These are phyloP conservation scores for Siniperca chuatsi DNA, from an alignment of 2,113 vertebrate species.

Conservation along the genomic window DNA sequence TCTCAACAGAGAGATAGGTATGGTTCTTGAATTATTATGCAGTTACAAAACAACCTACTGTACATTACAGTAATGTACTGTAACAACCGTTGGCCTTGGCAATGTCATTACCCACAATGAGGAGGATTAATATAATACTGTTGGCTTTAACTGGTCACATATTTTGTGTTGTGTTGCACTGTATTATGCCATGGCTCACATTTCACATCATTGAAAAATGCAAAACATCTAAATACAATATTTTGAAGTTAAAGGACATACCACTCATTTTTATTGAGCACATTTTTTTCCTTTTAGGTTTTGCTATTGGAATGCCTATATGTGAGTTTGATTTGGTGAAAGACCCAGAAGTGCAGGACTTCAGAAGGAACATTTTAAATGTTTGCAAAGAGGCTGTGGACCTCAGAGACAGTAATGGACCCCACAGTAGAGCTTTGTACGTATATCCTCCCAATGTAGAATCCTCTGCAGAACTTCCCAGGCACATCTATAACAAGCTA, in stretches of 20 bases:
- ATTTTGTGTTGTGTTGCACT: background rate
- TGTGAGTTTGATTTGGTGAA: constrained; percentile 99
- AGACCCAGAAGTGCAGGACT: constrained; percentile 98
- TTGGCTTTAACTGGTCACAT: background rate
- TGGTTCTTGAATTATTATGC: constrained; percentile 23
- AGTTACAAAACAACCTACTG: background rate
- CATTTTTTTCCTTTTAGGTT: constrained; percentile 84
- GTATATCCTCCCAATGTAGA: constrained; percentile 99
- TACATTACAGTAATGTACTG: background rate
- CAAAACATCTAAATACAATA: background rate
- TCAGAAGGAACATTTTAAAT: constrained; percentile 97
- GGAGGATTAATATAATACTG: constrained; percentile 24
- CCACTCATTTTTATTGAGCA: background rate
- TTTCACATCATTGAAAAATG: background rate
- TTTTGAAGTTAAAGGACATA: background rate
- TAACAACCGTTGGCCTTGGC: background rate
- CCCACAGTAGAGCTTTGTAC: constrained; percentile 94
- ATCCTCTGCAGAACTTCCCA: constrained; percentile 94
- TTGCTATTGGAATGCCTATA: constrained; percentile 98
- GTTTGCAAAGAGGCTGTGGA: constrained; percentile 99
- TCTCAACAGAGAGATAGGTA: constrained; percentile 98
- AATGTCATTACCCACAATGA: constrained; percentile 4
- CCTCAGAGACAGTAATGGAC: constrained; percentile 92
- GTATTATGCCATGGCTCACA: background rate
- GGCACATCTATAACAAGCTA: constrained; percentile 97